A percentile compares a stretch with the other conserved stretches of the same genome.
Evolutionary conservation across 2,113 vertebrate species (phyloP).

Genomic region (Phaetusa simplex): DNA sequence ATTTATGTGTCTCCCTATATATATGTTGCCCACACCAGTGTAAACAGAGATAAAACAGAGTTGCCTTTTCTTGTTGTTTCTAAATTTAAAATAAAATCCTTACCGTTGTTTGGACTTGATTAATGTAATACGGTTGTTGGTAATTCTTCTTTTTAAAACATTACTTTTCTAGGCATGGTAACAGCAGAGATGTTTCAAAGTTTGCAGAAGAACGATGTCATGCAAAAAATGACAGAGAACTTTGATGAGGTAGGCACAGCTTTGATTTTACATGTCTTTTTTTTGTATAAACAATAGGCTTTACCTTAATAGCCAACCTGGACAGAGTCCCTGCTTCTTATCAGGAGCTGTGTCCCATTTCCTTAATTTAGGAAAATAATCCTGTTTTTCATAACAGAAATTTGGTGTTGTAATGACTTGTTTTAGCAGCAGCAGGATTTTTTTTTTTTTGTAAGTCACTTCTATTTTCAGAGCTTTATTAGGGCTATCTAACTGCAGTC

Average conservation of each 20-base stretch:
- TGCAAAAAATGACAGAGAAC: constrained; percentile 88
- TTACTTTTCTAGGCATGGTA: constrained; percentile 79
- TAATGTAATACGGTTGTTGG: neutral
- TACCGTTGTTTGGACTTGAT: neutral
- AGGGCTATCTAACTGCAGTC: neutral
- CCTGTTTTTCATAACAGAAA: neutral
- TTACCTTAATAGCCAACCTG: neutral
- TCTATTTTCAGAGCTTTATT: neutral
- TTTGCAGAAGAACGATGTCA: constrained; percentile 78
- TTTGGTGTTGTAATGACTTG: neutral
- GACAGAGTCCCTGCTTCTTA: neutral
- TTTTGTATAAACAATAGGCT: neutral
- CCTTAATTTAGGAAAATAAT: neutral
- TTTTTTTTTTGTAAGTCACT: neutral
- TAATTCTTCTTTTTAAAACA: neutral
- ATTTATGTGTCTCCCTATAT: neutral
- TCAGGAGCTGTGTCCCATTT: neutral
- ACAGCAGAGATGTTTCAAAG: constrained; percentile 91
- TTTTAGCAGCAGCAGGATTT: neutral
- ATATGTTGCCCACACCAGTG: neutral
- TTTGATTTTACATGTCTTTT: neutral
- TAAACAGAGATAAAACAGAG: neutral
- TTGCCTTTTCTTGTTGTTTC: neutral
- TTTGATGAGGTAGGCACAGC: constrained; percentile 82
- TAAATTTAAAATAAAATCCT: neutral